Percentiles rank a stretch among this genome's conserved stretches.
Conservation (phyloP, 2,888 invertebrate species). For the Stenurella melanura region DNA sequence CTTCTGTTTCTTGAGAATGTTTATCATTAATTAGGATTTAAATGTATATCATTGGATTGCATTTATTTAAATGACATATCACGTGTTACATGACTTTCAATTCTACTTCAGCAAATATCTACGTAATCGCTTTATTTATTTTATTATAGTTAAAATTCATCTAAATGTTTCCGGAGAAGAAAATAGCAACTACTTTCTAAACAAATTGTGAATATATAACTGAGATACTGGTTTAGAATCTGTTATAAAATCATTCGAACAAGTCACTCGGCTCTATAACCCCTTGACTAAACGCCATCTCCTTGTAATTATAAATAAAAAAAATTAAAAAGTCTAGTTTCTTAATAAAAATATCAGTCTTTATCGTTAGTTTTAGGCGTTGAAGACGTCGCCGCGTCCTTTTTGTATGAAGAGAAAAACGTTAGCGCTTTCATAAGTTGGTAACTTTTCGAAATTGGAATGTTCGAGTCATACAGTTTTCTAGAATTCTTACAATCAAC, state of each 20-base stretch:
- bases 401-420: constrained; percentile 90
- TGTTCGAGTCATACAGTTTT: constrained; percentile 90
- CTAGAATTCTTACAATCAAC: constrained; percentile 90
- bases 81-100: constrained; percentile 2
- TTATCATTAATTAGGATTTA: background rate
- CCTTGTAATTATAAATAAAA: constrained; percentile 31
- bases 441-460: constrained; percentile 93
- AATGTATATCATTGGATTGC: background rate
- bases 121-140: constrained; percentile 13
- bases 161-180: background rate
- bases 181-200: constrained; percentile 4
- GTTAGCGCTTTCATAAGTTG: constrained; percentile 93
- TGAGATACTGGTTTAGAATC: background rate
- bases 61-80: constrained; percentile 7
- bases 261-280: background rate
- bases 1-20: constrained; percentile 22
- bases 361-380: constrained; percentile 51
- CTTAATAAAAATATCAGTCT: constrained; percentile 49
- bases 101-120: constrained; percentile 4
- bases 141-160: constrained; percentile 1
- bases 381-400: constrained; percentile 71
- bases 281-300: background rate
- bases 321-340: constrained; percentile 34
- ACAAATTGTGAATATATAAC: background rate
- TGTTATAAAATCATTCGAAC: background rate